Evolutionary conservation across 2,888 invertebrate species (phyloP).

Genomic region (Latrodectus hesperus): DNA sequence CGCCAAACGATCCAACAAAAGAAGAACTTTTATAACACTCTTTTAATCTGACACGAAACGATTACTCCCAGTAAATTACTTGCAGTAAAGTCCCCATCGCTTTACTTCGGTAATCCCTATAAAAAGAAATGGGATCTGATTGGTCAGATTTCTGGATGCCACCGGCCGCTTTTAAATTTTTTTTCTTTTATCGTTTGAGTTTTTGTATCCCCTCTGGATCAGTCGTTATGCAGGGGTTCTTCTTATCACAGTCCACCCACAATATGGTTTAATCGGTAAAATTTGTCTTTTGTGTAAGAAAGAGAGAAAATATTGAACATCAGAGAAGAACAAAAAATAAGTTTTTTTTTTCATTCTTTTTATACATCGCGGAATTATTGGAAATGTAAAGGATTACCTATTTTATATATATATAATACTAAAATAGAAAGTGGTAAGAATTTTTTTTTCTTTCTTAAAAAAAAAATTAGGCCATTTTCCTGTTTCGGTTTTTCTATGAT

Average conservation of each 20-base stretch:
- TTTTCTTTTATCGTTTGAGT: slow-evolving; percentile 14
- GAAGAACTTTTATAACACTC: slow-evolving; percentile 60
- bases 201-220: slow-evolving; percentile 1
- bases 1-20: slow-evolving; percentile 53
- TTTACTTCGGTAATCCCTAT: slow-evolving; percentile 47
- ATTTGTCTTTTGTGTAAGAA: slow-evolving; percentile 24
- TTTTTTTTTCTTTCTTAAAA: too few relatives aligned
- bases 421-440: too few relatives aligned
- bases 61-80: slow-evolving; percentile 62
- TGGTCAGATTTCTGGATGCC: slow-evolving; percentile 53
- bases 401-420: not conserved
- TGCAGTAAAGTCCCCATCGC: slow-evolving; percentile 46
- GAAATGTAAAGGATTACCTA: slow-evolving; percentile 33
- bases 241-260: slow-evolving; percentile 47
- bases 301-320: slow-evolving; percentile 2
- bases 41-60: slow-evolving; percentile 61
- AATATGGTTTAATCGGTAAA: slow-evolving; percentile 63
- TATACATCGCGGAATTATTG: slow-evolving; percentile 33
- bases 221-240: slow-evolving; percentile 24
- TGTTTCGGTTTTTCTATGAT: too few relatives aligned
- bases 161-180: slow-evolving; percentile 27
- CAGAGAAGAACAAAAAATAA: not conserved
- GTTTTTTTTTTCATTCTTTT: not conserved
- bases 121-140: slow-evolving; percentile 54
- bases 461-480: too few relatives aligned